Percentiles rank a stretch among this genome's conserved stretches.
These are phyloP conservation scores for Mus spicilegus DNA, from an alignment of 2,113 vertebrate species.

Conservation along the genomic window DNA sequence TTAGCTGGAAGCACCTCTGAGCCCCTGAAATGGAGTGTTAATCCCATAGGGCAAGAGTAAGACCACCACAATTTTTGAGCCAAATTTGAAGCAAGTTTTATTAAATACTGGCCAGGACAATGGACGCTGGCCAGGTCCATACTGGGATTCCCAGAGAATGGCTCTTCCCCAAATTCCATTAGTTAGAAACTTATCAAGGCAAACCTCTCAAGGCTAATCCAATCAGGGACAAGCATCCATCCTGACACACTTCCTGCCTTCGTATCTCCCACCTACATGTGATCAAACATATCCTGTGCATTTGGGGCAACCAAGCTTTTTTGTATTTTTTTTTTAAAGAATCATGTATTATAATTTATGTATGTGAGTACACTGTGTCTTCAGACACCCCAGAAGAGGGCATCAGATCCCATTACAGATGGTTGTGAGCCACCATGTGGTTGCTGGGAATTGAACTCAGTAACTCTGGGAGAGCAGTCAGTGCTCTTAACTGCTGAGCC, in stretches of 20 bases:
- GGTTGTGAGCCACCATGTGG: too few species aligned
- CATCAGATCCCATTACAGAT: too few species aligned
- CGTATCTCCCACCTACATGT: not conserved
- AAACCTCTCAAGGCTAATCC: not conserved
- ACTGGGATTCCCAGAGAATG: not conserved
- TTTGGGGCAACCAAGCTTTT: not conserved
- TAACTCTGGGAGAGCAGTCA: too few species aligned
- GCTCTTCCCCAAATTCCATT: not conserved
- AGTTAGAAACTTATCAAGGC: not conserved
- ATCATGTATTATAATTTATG: too few species aligned
- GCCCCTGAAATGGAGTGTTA: not conserved
- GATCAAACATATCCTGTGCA: not conserved
- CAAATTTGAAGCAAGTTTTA: not conserved
- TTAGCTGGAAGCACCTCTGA: accelerated
- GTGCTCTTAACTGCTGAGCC: too few species aligned
- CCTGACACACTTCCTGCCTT: not conserved
- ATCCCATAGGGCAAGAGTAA: not conserved
- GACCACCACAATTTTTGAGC: not conserved
- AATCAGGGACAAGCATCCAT: not conserved
- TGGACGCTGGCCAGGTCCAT: not conserved
- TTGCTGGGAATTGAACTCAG: too few species aligned
- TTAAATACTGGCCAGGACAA: not conserved
- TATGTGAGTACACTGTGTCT: too few species aligned
- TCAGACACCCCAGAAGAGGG: too few species aligned
- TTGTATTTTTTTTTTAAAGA: too few species aligned